Evolutionary conservation across 2,797 vertebrate species (phyloP), one percentile per base, ranked within the genome.

Genomic region (Sebastes oblongus): DNA sequence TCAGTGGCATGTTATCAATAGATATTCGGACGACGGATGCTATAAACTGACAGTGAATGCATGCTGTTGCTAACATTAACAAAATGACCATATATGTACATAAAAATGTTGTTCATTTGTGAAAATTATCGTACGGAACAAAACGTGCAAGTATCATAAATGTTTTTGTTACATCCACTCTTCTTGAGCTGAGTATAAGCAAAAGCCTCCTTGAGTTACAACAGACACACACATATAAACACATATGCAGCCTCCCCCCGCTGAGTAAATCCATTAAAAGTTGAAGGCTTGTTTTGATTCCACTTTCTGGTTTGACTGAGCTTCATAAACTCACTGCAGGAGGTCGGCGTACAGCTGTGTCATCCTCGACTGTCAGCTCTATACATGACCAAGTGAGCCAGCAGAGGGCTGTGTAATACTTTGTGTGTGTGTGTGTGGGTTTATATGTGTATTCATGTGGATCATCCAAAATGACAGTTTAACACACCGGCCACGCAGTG

Each of bases 241-340:
- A 36, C 46, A 65, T 3, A 42, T 56, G 22, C 25, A 50, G 52
- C 12, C 34, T 7, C 24, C 42, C 24, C 77, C 61, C 0, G 20
- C 74, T 36, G 73, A 34, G 66, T 29, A 60, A 77, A 67, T 54
- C 76, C 73, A 75, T 82, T 77, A 68, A 59, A 87, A 67, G 62
- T 68, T 70, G 20, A 83, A 85, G 65, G 58, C 27, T 29, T 34
- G 58, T 65, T 80, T 72, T 75, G 74, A 80, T 67, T 78, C 56
- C 2, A 29, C 39, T 64, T 46, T 42, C 62, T 12, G 59, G 39
- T 81, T 78, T 70, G 67, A 66, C 71, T 29, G 46, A 69, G 34
- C 55, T 55, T 54, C 50, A 25, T 67, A 8, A 74, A 32, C 61
- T 20, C 58, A 8, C 78, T 6, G 52, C 62, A 54, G 77, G 79